A percentile compares a stretch with the other conserved stretches of the same genome.
phyloP scores from a whole-genome alignment of 37 sponge, comb jelly and placozoan species.

The Hormiphora californensis region DNA sequence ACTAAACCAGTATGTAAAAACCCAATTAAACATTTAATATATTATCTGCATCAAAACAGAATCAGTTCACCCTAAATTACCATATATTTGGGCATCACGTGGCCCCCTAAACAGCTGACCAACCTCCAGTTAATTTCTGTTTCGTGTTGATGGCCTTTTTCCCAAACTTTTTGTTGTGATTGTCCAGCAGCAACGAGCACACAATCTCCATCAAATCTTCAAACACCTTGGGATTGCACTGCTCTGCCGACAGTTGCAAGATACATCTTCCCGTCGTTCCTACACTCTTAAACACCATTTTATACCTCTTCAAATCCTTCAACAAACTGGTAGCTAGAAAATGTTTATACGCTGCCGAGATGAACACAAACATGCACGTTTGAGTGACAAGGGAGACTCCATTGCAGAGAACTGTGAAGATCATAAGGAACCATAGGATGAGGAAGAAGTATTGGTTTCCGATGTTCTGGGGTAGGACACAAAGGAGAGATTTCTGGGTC shows the following conservation, averaged over 20 bases:
- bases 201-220: conserved; percentile 40
- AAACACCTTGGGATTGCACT: conserved; percentile 12
- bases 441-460: conserved; percentile 54
- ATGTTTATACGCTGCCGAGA: not conserved
- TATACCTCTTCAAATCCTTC: not conserved
- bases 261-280: conserved; percentile 43
- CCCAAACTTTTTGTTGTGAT: conserved; percentile 26
- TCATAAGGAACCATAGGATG: conserved; percentile 8
- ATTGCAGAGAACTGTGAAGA: not conserved
- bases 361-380: conserved; percentile 20
- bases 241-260: not conserved
- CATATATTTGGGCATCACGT: too few species aligned
- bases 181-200: conserved; percentile 7
- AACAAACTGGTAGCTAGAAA: not conserved
- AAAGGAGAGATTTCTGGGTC: conserved; percentile 2
- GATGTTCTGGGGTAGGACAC: conserved; percentile 49
- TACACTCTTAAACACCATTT: not conserved
- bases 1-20: too few species aligned
- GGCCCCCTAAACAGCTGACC: too few species aligned
- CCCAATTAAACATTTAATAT: too few species aligned
- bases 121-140: too few species aligned
- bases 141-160: too few species aligned
- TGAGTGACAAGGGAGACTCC: not conserved
- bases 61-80: too few species aligned
- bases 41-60: too few species aligned